Evolutionary conservation across 2,888 invertebrate species (phyloP).

Genomic region (Drosophila parthenogenetica): DNA sequence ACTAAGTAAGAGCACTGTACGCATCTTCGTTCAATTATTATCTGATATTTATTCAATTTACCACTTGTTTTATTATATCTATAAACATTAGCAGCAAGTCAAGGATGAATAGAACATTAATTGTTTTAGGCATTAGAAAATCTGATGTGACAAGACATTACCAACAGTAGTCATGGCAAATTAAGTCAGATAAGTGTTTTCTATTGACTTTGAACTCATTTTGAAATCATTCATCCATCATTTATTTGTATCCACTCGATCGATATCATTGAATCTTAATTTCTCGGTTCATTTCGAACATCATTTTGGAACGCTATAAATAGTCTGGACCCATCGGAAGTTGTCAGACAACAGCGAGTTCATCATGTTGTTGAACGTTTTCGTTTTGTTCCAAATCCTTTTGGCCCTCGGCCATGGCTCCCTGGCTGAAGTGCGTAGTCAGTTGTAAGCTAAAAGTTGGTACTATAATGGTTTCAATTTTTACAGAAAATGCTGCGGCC

Average conservation of each 20-base stretch:
- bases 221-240: conserved; percentile 51
- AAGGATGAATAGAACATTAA: conserved; percentile 64
- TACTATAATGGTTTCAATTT: background rate
- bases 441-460: background rate
- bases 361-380: conserved; percentile 52
- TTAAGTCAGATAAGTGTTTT: conserved; percentile 42
- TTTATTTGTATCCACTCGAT: conserved; percentile 10
- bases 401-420: conserved; percentile 46
- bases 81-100: conserved; percentile 30
- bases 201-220: conserved; percentile 28
- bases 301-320: conserved; percentile 50
- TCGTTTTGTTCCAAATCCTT: conserved; percentile 55
- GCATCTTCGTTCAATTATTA: conserved; percentile 56
- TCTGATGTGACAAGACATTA: conserved; percentile 21
- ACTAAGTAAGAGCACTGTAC: conserved; percentile 34
- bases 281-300: conserved; percentile 17
- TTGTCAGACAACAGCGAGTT: conserved; percentile 33
- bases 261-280: conserved; percentile 57
- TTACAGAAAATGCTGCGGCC: conserved; percentile 82
- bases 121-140: conserved; percentile 48
- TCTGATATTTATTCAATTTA: conserved; percentile 66
- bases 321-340: conserved; percentile 5
- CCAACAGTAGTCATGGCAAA: conserved; percentile 32
- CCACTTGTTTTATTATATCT: conserved; percentile 48
- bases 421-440: conserved; percentile 67